Evolutionary conservation across 2,113 vertebrate genomes (phyloP), one percentile per base, ranked within the genome.

Genomic region (Xiphophorus hellerii): DNA sequence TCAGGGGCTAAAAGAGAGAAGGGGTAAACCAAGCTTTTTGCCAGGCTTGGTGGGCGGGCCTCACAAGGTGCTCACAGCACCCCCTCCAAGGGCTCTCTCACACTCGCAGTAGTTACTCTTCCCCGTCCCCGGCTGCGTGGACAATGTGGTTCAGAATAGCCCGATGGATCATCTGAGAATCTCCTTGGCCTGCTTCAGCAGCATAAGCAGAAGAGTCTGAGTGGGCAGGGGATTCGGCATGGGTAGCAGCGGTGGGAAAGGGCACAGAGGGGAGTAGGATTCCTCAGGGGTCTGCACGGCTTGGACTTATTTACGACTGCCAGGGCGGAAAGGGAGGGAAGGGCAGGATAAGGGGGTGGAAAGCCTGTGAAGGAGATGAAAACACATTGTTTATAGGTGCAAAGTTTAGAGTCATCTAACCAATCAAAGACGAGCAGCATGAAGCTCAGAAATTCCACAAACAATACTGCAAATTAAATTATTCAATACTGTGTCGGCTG

Each of bases 81-180:
- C 83, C 25, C 51, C 25, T 83, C 85, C 73, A 48, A 81, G 84
- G 81, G 82, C 58, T 82, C 73, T 69, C 77, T 84, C 77, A 69
- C 81, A 42, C 80, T 81, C 3, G 4, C 78, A 71, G 69, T 82
- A 85, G 85, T 90, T 88, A 80, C 65, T 90, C 88, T 90, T 83
- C 71, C 48, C 82, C 84, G 81, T 85, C 81, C 86, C 28, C 79
- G 80, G 73, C 66, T 73, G 69, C 80, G 42, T 82, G 69, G 74
- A 88, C 62, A 73, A 66, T 83, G 78, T 78, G 73, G 66, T 81
- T 88, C 66, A 79, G 67, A 87, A 88, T 74, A 70, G 82, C 67
- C 84, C 71, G 66, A 69, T 84, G 81, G 90, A 90, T 93, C 90
- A 92, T 94, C 91, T 85, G 90, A 83, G 85, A 77, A 77, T 87